Percentiles rank a stretch among this genome's conserved stretches.
These are phyloP conservation scores for Neodiprion lecontei DNA, from an alignment of 1,140 invertebrate genomes.

Conservation along the genomic window DNA sequence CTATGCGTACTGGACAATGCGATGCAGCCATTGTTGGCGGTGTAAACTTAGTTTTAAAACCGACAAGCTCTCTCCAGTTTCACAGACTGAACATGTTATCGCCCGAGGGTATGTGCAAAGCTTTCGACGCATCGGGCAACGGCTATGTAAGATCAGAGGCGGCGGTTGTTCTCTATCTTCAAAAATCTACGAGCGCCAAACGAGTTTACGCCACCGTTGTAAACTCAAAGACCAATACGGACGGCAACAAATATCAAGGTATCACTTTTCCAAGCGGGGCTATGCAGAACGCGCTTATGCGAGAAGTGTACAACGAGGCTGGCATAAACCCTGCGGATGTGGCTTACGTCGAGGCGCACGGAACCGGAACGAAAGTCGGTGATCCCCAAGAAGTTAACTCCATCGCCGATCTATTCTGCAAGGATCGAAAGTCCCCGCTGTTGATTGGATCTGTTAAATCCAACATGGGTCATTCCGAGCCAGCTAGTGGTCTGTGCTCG, in stretches of 20 bases:
- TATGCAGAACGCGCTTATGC: constrained; percentile 86
- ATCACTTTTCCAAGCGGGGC: constrained; percentile 91
- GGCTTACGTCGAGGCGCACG: constrained; percentile 93
- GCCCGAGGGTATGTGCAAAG: constrained; percentile 88
- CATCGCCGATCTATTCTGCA: constrained; percentile 91
- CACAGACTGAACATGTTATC: constrained; percentile 91
- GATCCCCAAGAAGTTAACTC: constrained; percentile 97
- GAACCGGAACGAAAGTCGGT: constrained; percentile 93
- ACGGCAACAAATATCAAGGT: constrained; percentile 87
- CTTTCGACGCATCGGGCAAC: constrained; percentile 89
- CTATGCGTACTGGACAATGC: constrained; percentile 85
- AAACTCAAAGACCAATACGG: constrained; percentile 87
- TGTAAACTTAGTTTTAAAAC: constrained; percentile 83
- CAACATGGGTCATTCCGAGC: constrained; percentile 98
- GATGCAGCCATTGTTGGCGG: constrained; percentile 94
- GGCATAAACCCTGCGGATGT: constrained; percentile 83
- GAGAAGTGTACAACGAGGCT: constrained; percentile 84
- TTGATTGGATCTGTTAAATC: constrained; percentile 96
- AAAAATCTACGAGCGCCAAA: constrained; percentile 76
- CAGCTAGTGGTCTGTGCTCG: constrained; percentile 89
- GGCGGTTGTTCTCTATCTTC: constrained; percentile 80
- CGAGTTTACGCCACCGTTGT: constrained; percentile 88
- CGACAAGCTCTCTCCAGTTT: constrained; percentile 90
- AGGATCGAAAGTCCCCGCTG: constrained; percentile 78
- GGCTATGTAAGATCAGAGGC: constrained; percentile 95